Percentiles rank a stretch among this genome's conserved stretches.
Evolutionary conservation across 1,140 invertebrate genomes (phyloP).

Genomic region (Heliothis virescens): DNA sequence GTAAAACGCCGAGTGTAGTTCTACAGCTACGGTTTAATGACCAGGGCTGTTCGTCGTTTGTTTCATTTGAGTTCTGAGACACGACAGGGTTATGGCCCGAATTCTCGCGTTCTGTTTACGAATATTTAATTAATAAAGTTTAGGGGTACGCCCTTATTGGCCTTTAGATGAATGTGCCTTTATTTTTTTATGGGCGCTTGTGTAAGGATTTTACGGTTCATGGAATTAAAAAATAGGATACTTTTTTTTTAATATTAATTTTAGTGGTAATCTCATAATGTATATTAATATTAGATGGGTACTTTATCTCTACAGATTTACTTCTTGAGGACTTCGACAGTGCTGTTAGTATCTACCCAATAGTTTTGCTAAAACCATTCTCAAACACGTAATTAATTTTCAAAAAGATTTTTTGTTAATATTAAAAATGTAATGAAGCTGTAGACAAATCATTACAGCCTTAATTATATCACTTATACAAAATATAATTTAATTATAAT

Average conservation of each 20-base stretch:
- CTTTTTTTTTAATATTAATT: too few species aligned
- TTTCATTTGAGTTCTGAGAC: constrained; percentile 9
- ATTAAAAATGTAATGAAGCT: not conserved
- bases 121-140: constrained; percentile 46
- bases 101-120: constrained; percentile 29
- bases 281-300: too few species aligned
- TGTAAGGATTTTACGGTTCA: too few species aligned
- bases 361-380: too few species aligned
- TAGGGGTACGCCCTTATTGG: constrained; percentile 3
- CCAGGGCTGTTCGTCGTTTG: not conserved
- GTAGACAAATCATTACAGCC: not conserved
- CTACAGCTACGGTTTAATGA: constrained; percentile 20
- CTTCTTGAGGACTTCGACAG: too few species aligned
- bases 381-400: not conserved
- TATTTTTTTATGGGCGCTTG: not conserved
- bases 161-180: not conserved
- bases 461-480: not conserved
- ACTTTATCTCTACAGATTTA: too few species aligned
- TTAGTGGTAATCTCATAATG: too few species aligned
- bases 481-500: not conserved
- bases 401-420: not conserved
- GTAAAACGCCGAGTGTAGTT: constrained; percentile 41
- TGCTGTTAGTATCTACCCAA: too few species aligned
- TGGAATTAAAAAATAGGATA: too few species aligned
- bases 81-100: constrained; percentile 24